Percentiles rank a stretch among this genome's conserved stretches.
phyloP scores from a whole-genome alignment of 2,888 invertebrate genomes.

The Lysandra coridon region DNA sequence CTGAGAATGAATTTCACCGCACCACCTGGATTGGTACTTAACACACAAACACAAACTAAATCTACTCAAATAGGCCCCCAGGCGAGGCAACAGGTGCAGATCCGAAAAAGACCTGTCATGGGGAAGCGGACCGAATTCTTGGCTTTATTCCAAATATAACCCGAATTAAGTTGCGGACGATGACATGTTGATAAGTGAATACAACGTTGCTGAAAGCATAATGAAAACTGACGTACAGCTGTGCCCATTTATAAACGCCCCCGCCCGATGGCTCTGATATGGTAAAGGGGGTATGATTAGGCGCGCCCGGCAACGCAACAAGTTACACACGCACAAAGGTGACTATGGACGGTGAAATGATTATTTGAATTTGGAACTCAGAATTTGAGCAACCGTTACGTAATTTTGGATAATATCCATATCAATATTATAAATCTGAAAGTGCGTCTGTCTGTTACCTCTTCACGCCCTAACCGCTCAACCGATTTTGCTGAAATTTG shows the following conservation, averaged over 20 bases:
- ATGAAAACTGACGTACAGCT: slow-evolving; percentile 25
- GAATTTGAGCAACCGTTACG: neutral
- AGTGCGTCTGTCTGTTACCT: too few relatives aligned
- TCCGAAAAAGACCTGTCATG: slow-evolving; percentile 12
- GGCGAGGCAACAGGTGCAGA: slow-evolving; percentile 16
- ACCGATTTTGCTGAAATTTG: too few relatives aligned
- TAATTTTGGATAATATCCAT: neutral
- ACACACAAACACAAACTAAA: neutral
- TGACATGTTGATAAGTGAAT: slow-evolving; percentile 22
- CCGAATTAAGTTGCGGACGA: slow-evolving; percentile 17
- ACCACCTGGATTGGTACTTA: neutral
- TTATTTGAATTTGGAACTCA: neutral
- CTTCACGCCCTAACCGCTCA: too few relatives aligned
- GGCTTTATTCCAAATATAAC: slow-evolving; percentile 15
- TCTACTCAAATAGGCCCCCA: neutral
- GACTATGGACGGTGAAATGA: neutral
- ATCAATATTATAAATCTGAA: too few relatives aligned
- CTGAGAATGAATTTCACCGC: neutral
- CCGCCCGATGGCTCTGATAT: neutral
- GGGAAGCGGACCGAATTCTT: slow-evolving; percentile 8
- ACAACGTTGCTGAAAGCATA: slow-evolving; percentile 1
- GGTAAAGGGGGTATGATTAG: slow-evolving; percentile 2
- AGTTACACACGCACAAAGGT: slow-evolving; percentile 15
- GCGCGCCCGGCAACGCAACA: slow-evolving; percentile 1
- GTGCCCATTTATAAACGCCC: slow-evolving; percentile 8